Evolutionary conservation across 2,888 invertebrate species (phyloP).

Genomic region (Selenia dentaria): DNA sequence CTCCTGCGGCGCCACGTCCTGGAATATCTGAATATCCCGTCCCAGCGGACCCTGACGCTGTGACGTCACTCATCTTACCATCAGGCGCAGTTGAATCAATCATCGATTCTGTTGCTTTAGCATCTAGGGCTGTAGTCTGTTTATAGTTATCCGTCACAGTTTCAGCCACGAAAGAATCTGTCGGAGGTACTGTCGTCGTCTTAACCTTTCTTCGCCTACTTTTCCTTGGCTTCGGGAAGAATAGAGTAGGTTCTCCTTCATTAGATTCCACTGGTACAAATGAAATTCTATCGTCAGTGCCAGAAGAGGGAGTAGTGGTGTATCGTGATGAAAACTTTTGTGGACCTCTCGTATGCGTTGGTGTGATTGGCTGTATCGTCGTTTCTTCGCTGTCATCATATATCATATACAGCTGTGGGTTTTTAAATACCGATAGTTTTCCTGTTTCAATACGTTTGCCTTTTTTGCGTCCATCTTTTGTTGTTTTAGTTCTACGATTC

Average conservation of each 20-base stretch:
- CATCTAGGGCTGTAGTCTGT: slow-evolving; percentile 20
- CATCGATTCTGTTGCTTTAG: slow-evolving; percentile 1
- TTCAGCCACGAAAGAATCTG: slow-evolving; percentile 45
- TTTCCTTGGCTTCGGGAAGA: slow-evolving; percentile 63
- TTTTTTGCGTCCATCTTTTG: slow-evolving; percentile 31
- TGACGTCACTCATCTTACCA: slow-evolving; percentile 1
- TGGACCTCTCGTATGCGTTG: slow-evolving; percentile 11
- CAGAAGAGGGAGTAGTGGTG: slow-evolving; percentile 23
- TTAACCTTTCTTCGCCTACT: slow-evolving; percentile 49
- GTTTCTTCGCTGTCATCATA: slow-evolving; percentile 49
- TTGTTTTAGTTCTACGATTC: slow-evolving; percentile 33
- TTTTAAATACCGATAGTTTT: slow-evolving; percentile 68
- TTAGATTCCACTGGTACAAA: slow-evolving; percentile 56
- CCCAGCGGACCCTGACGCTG: slow-evolving; percentile 16
- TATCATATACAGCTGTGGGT: slow-evolving; percentile 59
- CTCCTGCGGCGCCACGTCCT: not conserved
- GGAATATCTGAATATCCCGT: slow-evolving; percentile 15
- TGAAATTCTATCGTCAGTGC: slow-evolving; percentile 56
- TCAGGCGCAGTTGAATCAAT: slow-evolving; percentile 7
- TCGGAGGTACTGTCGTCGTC: slow-evolving; percentile 28
- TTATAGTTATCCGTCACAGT: slow-evolving; percentile 38
- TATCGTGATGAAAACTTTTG: slow-evolving; percentile 48
- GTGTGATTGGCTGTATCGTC: slow-evolving; percentile 5
- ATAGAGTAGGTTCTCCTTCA: slow-evolving; percentile 65
- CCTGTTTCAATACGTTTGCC: slow-evolving; percentile 44